Percentiles rank a stretch among this genome's conserved stretches.
These are phyloP conservation scores for Porphyrio hochstetteri DNA, from an alignment of 2,113 vertebrate species.

Conservation along the genomic window DNA sequence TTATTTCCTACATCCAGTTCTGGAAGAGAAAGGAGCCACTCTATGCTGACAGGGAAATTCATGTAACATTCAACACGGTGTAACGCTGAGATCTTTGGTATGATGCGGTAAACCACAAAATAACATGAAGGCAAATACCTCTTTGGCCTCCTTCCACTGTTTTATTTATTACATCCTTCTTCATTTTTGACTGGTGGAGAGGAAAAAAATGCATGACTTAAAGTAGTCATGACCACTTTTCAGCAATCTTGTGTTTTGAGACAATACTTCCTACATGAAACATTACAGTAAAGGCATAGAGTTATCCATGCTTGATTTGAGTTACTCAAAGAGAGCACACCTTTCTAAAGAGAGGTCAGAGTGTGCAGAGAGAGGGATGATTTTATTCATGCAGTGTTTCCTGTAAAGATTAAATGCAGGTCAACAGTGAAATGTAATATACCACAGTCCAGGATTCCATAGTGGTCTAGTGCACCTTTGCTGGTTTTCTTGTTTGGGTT, in stretches of 20 bases:
- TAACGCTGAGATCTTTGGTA: neutral
- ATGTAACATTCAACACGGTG: neutral
- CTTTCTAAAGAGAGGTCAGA: neutral
- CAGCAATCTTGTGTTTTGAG: neutral
- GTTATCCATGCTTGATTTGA: neutral
- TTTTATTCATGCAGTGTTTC: neutral
- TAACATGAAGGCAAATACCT: conserved; percentile 25
- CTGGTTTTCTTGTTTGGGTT: rapidly evolving
- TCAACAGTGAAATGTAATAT: neutral
- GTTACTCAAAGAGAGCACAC: neutral
- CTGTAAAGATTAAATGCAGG: neutral
- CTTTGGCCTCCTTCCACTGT: neutral
- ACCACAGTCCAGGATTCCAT: neutral
- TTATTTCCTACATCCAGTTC: neutral
- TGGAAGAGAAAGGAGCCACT: neutral
- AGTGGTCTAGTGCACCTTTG: neutral
- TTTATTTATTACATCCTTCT: conserved; percentile 17
- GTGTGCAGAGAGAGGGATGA: neutral
- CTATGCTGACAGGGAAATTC: neutral
- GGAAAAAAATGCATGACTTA: neutral
- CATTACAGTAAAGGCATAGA: neutral
- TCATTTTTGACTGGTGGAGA: neutral
- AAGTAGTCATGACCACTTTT: neutral
- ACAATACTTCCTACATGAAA: neutral
- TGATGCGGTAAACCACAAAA: conserved; percentile 31